Base-by-base conservation (phyloP, 2,113 vertebrate species). In the Pitta sordida region DNA sequence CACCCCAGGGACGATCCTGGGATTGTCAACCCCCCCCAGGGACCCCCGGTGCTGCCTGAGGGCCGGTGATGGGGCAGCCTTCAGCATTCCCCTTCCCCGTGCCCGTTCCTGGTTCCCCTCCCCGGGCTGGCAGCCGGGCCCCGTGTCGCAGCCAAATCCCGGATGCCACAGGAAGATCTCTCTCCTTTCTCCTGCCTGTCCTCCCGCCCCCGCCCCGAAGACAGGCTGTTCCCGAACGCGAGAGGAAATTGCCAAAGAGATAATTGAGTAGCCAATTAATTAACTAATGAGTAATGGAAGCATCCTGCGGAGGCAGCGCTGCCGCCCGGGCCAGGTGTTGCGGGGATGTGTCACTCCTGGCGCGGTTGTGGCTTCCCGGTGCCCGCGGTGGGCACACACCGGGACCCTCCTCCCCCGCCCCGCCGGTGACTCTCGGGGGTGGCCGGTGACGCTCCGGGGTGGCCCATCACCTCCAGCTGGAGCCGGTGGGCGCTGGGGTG, bases 221-320 rank as follows among this genome's bases (percentile, higher is more conserved):
- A 89, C 96, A 83, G 81, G 29, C 95, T 96, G 96, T 96, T 96
- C 94, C 59, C 39, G 34, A 90, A 81, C 26, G 88, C 0, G 52
- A 93, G 88, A 91, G 96, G 96, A 97, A 97, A 90, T 88, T 68
- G 86, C 93, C 83, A 78, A 90, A 90, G 22, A 93, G 90, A 62
- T 84, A 93, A 90, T 93, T 92, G 91, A 96, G 76, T 89, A 70
- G 64, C 90, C 86, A 64, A 89, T 95, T 96, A 96, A 97, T 96
- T 89, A 94, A 27, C 77, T 95, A 93, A 94, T 95, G 91, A 94
- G 94, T 93, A 95, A 91, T 63, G 60, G 14, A 26, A 92, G 82
- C 92, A 92, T 86, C 86, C 94, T 95, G 95, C 18, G 46, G 73
- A 93, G 94, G 95, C 93, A 88, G 93, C 68, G 56, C 93, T 2